These are phyloP conservation scores for Drosophila auraria DNA, from an alignment of 1,140 invertebrate species.

Conservation along the genomic window DNA sequence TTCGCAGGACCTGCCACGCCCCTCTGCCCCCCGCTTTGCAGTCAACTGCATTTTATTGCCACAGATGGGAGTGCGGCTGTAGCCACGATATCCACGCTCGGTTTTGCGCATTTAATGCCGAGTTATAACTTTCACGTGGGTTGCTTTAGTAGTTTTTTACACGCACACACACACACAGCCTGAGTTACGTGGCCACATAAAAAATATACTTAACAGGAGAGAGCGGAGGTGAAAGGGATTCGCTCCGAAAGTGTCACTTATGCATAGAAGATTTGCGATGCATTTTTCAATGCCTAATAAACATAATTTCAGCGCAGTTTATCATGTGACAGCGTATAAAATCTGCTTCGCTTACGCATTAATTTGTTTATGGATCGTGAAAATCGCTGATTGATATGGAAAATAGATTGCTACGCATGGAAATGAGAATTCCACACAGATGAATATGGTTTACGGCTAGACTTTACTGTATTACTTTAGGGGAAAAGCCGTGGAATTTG, in stretches of 20 bases:
- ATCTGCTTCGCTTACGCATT: constrained; percentile 4
- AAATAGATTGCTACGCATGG: constrained; percentile 10
- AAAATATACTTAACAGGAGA: constrained; percentile 10
- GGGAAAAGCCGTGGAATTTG: background rate
- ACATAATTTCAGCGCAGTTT: constrained; percentile 50
- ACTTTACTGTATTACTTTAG: background rate
- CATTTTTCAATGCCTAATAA: constrained; percentile 58
- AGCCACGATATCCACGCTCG: constrained; percentile 61
- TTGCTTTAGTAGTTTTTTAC: constrained; percentile 67
- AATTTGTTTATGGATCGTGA: constrained; percentile 26
- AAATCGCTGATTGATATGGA: constrained; percentile 28
- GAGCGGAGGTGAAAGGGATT: background rate
- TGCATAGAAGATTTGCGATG: constrained; percentile 55
- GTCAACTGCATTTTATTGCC: constrained; percentile 78
- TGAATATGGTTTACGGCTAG: background rate
- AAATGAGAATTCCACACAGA: background rate
- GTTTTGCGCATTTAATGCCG: constrained; percentile 72
- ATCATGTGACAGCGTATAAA: constrained; percentile 42
- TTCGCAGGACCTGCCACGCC: constrained; percentile 47
- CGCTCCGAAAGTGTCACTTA: constrained; percentile 37
- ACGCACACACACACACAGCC: constrained; percentile 1
- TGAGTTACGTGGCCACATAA: constrained; percentile 47
- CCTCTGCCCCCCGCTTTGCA: constrained; percentile 3
- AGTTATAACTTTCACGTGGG: constrained; percentile 77
- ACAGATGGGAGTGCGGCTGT: constrained; percentile 24